Evolutionary conservation across 2,797 vertebrate species (phyloP), one percentile per base, ranked within the genome.

Genomic region (Sylvilagus floridanus): DNA sequence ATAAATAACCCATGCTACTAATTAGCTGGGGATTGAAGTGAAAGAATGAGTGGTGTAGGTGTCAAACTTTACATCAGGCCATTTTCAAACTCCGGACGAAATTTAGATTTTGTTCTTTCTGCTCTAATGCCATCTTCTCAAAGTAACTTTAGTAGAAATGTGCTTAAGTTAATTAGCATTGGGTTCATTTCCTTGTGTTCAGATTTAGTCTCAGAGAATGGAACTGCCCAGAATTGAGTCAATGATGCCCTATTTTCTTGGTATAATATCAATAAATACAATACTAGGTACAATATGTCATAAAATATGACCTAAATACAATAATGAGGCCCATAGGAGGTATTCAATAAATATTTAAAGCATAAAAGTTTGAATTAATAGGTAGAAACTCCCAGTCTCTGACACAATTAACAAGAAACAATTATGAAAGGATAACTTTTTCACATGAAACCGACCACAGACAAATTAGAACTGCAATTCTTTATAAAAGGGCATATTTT

Each of bases 291-390:
- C 5, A 52, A 75, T 37, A 63, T 11, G 17, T 7, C 37, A 7
- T 73, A 37, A 84, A 72, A 85, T 81, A n/a, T 4, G 68, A 14
- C 37, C 32, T 10, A 85, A 54, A 50, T 84, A 28, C 35, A 77
- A 32, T 47, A 65, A 60, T 57, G 42, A 87, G 30, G 7, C 4
- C 32, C 30, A 21, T 12, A 47, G 21, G 83, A 79, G 66, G 35
- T 52, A 3, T 37, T 81, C 21, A 86, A 72, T 26, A 87, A 92
- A 35, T 52, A 75, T 73, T 91, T 75, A 76, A 86, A 88, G 22
- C 16, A 86, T 30, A 66, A 77, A 84, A 75, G 1, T 95, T 73
- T 93, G 6, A 92, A 88, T 88, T 84, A 73, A 92, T 50, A 11
- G 65, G 71, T 63, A 16, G 6, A 81, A 92, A 90, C 82, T 85